These are phyloP conservation scores for Scomber japonicus DNA, from an alignment of 2,113 vertebrate genomes.

Conservation along the genomic window DNA sequence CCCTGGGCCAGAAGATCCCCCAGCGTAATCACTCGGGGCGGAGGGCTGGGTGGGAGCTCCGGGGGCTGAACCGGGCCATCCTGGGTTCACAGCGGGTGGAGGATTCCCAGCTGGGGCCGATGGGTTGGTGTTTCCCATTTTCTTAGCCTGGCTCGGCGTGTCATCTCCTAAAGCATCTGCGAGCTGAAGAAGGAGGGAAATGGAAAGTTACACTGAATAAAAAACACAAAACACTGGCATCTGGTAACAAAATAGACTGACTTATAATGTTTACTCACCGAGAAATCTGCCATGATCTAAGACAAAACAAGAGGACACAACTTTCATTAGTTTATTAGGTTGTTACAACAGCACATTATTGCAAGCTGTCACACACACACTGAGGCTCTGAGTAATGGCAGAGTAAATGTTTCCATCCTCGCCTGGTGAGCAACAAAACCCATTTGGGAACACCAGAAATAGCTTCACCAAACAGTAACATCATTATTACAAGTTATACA, in stretches of 20 bases:
- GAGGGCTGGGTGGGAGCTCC: constrained; percentile 83
- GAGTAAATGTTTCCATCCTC: constrained; percentile 71
- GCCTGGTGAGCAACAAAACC: constrained; percentile 35
- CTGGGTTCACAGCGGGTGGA: constrained; percentile 72
- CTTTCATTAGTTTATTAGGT: constrained; percentile 18
- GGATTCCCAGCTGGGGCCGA: constrained; percentile 66
- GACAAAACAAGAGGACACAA: constrained; percentile 43
- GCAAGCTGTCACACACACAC: constrained; percentile 44
- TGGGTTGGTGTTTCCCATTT: constrained; percentile 77
- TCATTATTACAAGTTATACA: neutral
- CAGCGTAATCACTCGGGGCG: constrained; percentile 57
- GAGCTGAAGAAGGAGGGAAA: constrained; percentile 69
- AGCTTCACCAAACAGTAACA: neutral
- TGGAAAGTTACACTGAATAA: neutral
- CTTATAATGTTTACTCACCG: constrained; percentile 77
- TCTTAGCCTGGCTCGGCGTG: constrained; percentile 69
- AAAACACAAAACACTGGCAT: neutral
- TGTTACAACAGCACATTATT: neutral
- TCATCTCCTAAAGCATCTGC: constrained; percentile 83
- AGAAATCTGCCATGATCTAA: constrained; percentile 87
- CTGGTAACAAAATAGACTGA: neutral
- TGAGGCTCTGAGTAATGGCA: constrained; percentile 56
- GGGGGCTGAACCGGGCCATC: constrained; percentile 83
- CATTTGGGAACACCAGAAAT: neutral
- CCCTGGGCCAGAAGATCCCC: constrained; percentile 78